Base-by-base conservation (phyloP, 2,888 invertebrate species). In the Thymelicus lineola region DNA sequence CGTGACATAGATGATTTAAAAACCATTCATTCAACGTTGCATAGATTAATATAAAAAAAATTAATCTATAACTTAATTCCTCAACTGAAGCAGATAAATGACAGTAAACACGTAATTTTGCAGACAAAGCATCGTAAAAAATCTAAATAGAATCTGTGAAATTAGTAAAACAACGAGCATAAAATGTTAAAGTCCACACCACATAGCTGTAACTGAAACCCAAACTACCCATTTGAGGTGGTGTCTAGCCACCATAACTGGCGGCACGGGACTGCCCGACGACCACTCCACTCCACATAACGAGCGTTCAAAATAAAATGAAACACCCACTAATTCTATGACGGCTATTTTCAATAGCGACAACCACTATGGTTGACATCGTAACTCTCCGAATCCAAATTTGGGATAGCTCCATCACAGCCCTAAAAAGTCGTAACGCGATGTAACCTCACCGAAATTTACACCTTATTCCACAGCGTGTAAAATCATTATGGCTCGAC, bases 361-460 rank as follows among this genome's bases (percentile, higher is more conserved):
- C 86, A 84, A 80, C 82, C 81, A 76, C 81, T 89, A 58, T 15
- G 69, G 46, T 87, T 88, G 88, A 88, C 88, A 87, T 87, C 89
- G 88, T 89, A 87, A 89, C 87, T 90, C 88, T 88, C 85, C 79
- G 77, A 85, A 88, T 88, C 88, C 88, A 88, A 86, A 89, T 88
- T 89, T 87, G 88, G 87, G 86, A 85, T 84, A 84, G 84, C 79
- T 73, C 80, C 36, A n/a, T 59, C 67, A 42, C 65, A 50, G 35
- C 66, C 71, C 14, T 38, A 48, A 71, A 71, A 59, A 58, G 66
- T 53, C 59, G 58, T 58, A 70, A 71, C 66, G n/a, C 53, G 10
- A 12, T 28, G 6, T 46, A 62, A 7, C 15, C 10, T 53, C 66
- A 68, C 35, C 45, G 70, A 17, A 76, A 73, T 73, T 61, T 74